Percentiles rank a stretch among this genome's conserved stretches.
phyloP scores from a whole-genome alignment of 2,797 vertebrate genomes.

The Notolepis coatsorum region DNA sequence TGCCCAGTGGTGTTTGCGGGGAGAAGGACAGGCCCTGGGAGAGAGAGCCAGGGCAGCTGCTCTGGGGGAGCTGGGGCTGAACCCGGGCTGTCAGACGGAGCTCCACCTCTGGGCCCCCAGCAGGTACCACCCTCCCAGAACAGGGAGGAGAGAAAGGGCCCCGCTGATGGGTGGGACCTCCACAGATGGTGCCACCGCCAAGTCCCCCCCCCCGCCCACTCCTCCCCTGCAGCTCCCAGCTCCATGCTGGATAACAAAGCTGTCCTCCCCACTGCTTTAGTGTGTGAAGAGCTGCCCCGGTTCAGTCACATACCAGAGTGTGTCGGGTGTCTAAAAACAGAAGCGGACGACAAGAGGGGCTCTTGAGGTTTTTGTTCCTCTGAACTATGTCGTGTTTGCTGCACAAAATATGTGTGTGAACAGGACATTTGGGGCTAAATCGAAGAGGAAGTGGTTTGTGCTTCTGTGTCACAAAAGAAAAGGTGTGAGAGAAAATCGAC shows the following conservation, averaged over 20 bases:
- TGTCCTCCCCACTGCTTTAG: neutral
- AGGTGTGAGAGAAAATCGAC: conserved; percentile 75
- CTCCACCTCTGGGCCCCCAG: conserved; percentile 78
- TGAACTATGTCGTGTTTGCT: conserved; percentile 72
- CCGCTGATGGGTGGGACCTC: conserved; percentile 59
- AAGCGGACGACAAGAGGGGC: conserved; percentile 24
- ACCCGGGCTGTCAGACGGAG: conserved; percentile 74
- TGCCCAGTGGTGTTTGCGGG: conserved; percentile 72
- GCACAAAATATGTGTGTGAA: conserved; percentile 76
- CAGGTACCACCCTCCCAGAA: conserved; percentile 73
- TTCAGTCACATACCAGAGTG: conserved; percentile 36
- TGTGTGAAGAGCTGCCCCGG: conserved; percentile 31
- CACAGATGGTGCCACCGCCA: conserved; percentile 74
- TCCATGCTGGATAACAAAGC: conserved; percentile 41
- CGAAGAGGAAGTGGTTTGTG: conserved; percentile 83
- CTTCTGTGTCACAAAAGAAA: conserved; percentile 72
- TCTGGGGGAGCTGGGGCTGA: conserved; percentile 67
- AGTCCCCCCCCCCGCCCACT: conserved; percentile 38
- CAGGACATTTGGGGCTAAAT: conserved; percentile 80
- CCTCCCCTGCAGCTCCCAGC: conserved; percentile 36
- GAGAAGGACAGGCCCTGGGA: conserved; percentile 74
- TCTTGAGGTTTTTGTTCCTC: conserved; percentile 51
- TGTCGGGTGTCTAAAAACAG: conserved; percentile 20
- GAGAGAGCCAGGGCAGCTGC: conserved; percentile 76
- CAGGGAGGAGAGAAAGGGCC: conserved; percentile 28